A percentile compares a stretch with the other conserved stretches of the same genome.
phyloP scores from a whole-genome alignment of 2,888 invertebrate species.

The Peribatodes rhomboidaria region DNA sequence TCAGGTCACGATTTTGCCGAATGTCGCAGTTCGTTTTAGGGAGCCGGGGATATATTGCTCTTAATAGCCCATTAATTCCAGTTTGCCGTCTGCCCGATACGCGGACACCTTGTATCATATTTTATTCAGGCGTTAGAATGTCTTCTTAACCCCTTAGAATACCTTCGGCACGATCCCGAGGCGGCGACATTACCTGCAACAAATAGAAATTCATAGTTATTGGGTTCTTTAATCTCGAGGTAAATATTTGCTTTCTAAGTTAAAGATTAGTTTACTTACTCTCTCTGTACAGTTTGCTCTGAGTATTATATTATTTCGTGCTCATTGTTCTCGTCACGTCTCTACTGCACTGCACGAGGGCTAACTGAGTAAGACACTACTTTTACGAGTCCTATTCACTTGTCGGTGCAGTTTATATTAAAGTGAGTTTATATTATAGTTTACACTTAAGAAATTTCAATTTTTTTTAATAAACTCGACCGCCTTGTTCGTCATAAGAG shows the following conservation, averaged over 20 bases:
- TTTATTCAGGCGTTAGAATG: slow-evolving; percentile 44
- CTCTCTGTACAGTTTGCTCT: too few relatives aligned
- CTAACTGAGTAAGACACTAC: not conserved
- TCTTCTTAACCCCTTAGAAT: slow-evolving; percentile 35
- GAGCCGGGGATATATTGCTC: slow-evolving; percentile 39
- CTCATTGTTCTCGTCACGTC: too few relatives aligned
- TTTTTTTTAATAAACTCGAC: too few relatives aligned
- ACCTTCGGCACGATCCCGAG: slow-evolving; percentile 20
- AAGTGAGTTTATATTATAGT: too few relatives aligned
- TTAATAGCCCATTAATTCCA: slow-evolving; percentile 53
- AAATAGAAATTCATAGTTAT: slow-evolving; percentile 35
- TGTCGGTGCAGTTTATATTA: too few relatives aligned
- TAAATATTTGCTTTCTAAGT: not conserved
- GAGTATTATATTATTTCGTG: too few relatives aligned
- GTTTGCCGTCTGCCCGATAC: slow-evolving; percentile 36
- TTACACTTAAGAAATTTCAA: too few relatives aligned
- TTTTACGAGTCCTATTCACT: too few relatives aligned
- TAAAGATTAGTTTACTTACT: too few relatives aligned
- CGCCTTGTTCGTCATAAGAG: too few relatives aligned
- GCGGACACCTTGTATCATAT: slow-evolving; percentile 36
- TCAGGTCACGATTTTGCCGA: slow-evolving; percentile 52
- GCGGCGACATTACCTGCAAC: slow-evolving; percentile 34
- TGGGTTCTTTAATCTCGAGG: slow-evolving; percentile 3
- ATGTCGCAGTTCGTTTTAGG: slow-evolving; percentile 40
- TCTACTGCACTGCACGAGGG: too few relatives aligned